Conservation (phyloP, 2,888 invertebrate species). For the Spialia ferax region DNA sequence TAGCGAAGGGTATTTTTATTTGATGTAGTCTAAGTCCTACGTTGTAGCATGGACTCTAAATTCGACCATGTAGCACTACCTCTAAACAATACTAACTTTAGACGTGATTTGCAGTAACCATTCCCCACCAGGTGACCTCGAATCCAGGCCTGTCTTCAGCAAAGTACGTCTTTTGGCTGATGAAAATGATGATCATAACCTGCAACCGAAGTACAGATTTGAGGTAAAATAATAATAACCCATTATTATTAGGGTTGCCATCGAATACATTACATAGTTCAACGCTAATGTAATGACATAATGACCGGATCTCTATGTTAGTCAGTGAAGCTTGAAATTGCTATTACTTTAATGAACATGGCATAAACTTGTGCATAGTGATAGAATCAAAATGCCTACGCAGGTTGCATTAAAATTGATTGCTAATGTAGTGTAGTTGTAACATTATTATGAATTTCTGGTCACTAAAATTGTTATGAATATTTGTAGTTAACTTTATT, state of each 20-base stretch:
- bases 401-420: neutral
- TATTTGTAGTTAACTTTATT: too few species aligned
- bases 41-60: too few species aligned
- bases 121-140: too few species aligned
- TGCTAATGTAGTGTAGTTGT: neutral
- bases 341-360: slow-evolving; percentile 14
- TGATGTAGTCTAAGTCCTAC: too few species aligned
- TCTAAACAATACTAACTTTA: too few species aligned
- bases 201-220: neutral
- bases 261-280: neutral
- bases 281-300: neutral
- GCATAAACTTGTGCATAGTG: slow-evolving; percentile 2
- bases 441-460: neutral
- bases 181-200: too few species aligned
- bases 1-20: too few species aligned
- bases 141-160: too few species aligned
- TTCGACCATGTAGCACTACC: too few species aligned
- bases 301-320: slow-evolving; percentile 1
- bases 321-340: slow-evolving; percentile 10
- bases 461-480: too few species aligned
- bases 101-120: too few species aligned
- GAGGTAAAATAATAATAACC: neutral
- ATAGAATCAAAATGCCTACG: slow-evolving; percentile 6
- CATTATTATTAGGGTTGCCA: neutral
- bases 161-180: too few species aligned